Evolutionary conservation across 92 coral and sea anemone species (phyloP), one percentile per base, ranked within the genome.

Genomic region (Siderastrea radians): DNA sequence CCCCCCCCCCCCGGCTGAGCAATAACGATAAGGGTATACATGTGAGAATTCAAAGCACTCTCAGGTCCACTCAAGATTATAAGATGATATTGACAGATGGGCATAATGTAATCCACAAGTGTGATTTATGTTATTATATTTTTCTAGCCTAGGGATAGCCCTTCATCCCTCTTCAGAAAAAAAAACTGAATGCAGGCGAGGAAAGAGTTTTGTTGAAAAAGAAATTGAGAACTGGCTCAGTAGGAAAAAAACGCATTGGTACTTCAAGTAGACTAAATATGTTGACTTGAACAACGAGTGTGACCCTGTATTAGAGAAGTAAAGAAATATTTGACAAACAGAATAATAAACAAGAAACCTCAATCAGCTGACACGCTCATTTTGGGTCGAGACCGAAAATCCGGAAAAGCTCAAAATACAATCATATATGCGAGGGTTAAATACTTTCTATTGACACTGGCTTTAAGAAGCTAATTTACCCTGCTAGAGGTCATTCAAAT

Each of bases 21-120:
- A 7, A 1, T 8, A 59, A 9, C 2, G 47, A 38, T 17, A 2
- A 7, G 68, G 8, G n/a, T 45, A 2, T 46, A 11, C 9, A 44
- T 51, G 74, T 1, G 65, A 45, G n/a, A 4, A 45, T 2, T 58
- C n/a, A n/a, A 15, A 51, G 4, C 57, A 53, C 52, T 45, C 43
- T 14, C 5, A 38, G 6, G 44, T 26, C 46, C 77, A 68, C 54
- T 55, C 53, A 51, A 66, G 74, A 80, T 80, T 38, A 80, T 26
- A 64, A 66, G 63, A 66, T 49, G 72, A 49, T 64, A 65, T 26
- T 54, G 85, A 68, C 85, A 81, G 76, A 67, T 81, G 67, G 43
- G 8, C 74, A 81, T 44, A 1, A 6, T 49, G 7, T 49, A 14
- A 1, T 16, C 15, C 67, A 15, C 49, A 44, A 60, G 6, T 26